Evolutionary conservation across 2,113 vertebrate genomes (phyloP).

Genomic region (Tenebrosternarchus preto): DNA sequence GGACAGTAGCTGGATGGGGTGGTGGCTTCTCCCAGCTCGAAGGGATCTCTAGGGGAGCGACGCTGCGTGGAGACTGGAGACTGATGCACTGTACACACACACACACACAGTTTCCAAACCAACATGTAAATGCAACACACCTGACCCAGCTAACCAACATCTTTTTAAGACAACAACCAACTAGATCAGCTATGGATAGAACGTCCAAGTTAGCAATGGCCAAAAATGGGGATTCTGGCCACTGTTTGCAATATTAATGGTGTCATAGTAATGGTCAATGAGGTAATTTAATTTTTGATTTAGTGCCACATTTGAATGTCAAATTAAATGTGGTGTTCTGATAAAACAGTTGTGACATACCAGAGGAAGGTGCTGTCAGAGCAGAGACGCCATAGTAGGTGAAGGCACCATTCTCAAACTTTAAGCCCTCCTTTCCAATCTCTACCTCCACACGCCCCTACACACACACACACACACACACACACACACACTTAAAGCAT

Average conservation of each 20-base stretch:
- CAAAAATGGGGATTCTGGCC: too few species aligned
- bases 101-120: not conserved
- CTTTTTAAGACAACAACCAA: too few species aligned
- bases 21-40: slow-evolving; percentile 73
- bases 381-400: slow-evolving; percentile 90
- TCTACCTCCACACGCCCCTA: slow-evolving; percentile 91
- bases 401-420: slow-evolving; percentile 91
- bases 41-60: slow-evolving; percentile 72
- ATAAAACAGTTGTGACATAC: slow-evolving; percentile 62
- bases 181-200: too few species aligned
- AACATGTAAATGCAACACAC: too few species aligned
- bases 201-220: too few species aligned
- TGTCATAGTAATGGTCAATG: too few species aligned
- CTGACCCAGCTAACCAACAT: too few species aligned
- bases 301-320: too few species aligned
- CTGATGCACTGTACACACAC: slow-evolving; percentile 75
- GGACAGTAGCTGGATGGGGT: slow-evolving; percentile 82
- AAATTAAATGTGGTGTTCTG: too few species aligned
- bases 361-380: slow-evolving; percentile 81
- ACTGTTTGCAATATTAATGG: too few species aligned
- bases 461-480: slow-evolving; percentile 25
- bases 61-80: slow-evolving; percentile 81
- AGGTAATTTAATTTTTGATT: too few species aligned
- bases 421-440: slow-evolving; percentile 90
- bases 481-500: too few species aligned